Conservation (phyloP, 2,888 invertebrate species). For the Calliscelio sp. region DNA sequence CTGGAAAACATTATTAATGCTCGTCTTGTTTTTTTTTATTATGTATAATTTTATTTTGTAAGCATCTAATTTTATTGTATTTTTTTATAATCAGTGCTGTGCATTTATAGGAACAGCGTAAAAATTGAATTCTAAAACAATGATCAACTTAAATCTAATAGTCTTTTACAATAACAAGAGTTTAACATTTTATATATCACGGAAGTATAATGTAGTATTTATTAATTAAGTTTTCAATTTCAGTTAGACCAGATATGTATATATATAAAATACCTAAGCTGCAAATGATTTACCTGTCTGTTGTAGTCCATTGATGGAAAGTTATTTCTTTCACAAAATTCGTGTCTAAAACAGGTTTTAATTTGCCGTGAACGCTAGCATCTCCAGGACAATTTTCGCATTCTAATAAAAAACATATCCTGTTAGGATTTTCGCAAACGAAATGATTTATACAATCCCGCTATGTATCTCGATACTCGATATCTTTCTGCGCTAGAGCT, state of each 20-base stretch:
- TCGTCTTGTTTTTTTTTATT: too few relatives aligned
- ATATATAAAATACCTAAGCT: not conserved
- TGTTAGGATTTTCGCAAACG: slow-evolving; percentile 3
- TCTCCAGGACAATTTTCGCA: slow-evolving; percentile 9
- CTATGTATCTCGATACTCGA: not conserved
- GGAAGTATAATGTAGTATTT: too few relatives aligned
- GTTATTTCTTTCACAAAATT: not conserved
- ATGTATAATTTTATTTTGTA: too few relatives aligned
- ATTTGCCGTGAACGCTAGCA: not conserved
- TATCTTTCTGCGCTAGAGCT: not conserved
- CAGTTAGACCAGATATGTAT: not conserved
- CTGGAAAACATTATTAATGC: too few relatives aligned
- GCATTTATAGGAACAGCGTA: too few relatives aligned
- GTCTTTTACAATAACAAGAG: too few relatives aligned
- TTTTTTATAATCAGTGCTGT: too few relatives aligned
- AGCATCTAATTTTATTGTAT: too few relatives aligned
- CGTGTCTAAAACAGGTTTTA: not conserved
- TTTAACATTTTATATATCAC: too few relatives aligned
- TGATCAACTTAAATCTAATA: too few relatives aligned
- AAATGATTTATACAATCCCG: slow-evolving; percentile 4
- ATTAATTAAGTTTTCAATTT: too few relatives aligned
- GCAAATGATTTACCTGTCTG: slow-evolving; percentile 39
- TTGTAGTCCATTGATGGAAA: slow-evolving; percentile 33
- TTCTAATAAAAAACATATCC: slow-evolving; percentile 13
- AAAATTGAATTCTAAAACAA: too few relatives aligned